phyloP scores from a whole-genome alignment of 2,888 invertebrate genomes.

The Drepanosiphum platanoidis region DNA sequence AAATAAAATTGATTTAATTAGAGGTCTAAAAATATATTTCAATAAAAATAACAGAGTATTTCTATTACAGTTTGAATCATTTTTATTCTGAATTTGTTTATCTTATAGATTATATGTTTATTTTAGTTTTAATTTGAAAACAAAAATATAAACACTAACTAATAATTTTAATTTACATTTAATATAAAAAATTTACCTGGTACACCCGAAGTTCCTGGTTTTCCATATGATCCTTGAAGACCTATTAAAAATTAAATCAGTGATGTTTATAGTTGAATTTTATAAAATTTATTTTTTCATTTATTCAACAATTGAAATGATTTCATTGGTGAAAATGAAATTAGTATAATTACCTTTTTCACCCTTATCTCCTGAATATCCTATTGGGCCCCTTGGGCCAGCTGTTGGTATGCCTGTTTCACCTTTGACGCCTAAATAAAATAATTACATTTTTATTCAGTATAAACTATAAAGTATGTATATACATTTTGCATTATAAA shows the following conservation, averaged over 20 bases:
- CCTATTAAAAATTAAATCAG: conserved; percentile 24
- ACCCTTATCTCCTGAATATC: conserved; percentile 74
- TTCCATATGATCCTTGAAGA: conserved; percentile 79
- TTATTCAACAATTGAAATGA: background rate
- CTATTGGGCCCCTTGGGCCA: conserved; percentile 73
- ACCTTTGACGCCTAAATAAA: conserved; percentile 74
- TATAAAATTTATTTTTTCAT: background rate
- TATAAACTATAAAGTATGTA: background rate
- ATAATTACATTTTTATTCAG: background rate
- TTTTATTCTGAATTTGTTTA: no score
- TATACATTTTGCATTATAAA: no score
- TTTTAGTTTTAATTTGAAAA: background rate
- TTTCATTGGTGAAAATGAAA: no score
- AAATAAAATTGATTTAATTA: no score
- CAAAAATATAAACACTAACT: background rate
- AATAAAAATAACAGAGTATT: no score
- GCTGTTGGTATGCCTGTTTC: conserved; percentile 77
- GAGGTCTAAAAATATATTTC: no score
- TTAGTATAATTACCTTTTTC: conserved; percentile 71
- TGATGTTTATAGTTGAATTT: background rate
- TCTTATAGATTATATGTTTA: background rate
- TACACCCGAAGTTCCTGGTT: conserved; percentile 76
- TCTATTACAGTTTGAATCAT: no score
- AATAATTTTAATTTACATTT: background rate
- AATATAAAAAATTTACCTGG: conserved; percentile 69